phyloP scores from a whole-genome alignment of 2,113 vertebrate species.

The Nymphicus hollandicus region DNA sequence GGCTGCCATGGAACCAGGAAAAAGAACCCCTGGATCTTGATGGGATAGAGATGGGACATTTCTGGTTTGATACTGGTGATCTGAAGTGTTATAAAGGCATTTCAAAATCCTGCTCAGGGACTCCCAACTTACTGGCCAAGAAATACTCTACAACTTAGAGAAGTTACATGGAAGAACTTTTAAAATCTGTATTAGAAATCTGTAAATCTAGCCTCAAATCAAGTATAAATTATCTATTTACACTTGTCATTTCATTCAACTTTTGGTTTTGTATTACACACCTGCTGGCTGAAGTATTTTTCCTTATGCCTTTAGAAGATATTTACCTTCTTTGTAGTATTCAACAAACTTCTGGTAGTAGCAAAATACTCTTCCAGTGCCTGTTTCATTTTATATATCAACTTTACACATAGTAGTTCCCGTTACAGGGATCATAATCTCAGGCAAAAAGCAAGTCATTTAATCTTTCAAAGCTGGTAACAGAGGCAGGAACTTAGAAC shows the following conservation, averaged over 20 bases:
- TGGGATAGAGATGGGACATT: background rate
- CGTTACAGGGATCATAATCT: background rate
- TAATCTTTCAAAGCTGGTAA: background rate
- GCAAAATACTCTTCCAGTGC: background rate
- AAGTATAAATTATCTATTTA: background rate
- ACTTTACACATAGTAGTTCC: background rate
- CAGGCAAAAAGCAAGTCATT: background rate
- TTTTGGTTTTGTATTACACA: background rate
- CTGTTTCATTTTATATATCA: background rate
- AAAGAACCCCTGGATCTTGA: background rate
- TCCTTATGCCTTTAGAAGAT: background rate
- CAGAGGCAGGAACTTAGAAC: background rate
- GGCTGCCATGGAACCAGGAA: background rate
- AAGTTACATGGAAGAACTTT: background rate
- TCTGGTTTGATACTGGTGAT: background rate
- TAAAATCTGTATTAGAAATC: background rate
- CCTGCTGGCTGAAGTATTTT: background rate
- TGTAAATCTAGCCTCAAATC: background rate
- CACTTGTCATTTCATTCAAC: background rate
- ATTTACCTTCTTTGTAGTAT: background rate
- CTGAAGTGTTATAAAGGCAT: background rate
- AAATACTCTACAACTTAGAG: background rate
- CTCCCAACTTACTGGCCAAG: background rate
- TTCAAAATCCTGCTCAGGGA: background rate
- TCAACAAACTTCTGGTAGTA: background rate